Conservation (phyloP, 1,140 invertebrate genomes). For the Cotesia typhae region DNA sequence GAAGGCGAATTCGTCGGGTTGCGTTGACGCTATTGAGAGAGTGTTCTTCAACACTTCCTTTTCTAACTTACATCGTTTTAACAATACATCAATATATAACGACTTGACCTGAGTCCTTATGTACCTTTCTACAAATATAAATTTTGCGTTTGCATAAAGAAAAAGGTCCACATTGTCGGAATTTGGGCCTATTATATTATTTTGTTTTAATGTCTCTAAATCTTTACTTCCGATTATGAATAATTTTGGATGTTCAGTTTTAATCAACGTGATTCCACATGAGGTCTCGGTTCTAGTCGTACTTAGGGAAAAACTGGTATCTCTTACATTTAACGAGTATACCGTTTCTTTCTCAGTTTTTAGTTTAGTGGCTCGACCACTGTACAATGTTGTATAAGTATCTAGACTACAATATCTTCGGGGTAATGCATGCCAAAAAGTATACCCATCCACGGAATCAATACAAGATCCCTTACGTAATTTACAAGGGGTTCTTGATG, state of each 20-base stretch:
- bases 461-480: constrained; percentile 34
- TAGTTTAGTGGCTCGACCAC: constrained; percentile 33
- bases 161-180: constrained; percentile 39
- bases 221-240: constrained; percentile 38
- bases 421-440: constrained; percentile 38
- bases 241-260: constrained; percentile 43
- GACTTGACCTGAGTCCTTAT: constrained; percentile 15
- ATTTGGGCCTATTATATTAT: constrained; percentile 24
- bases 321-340: constrained; percentile 32
- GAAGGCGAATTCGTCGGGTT: no score
- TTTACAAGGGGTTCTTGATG: constrained; percentile 22
- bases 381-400: constrained; percentile 34
- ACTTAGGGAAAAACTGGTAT: constrained; percentile 34
- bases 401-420: constrained; percentile 22
- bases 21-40: no score
- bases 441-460: constrained; percentile 33
- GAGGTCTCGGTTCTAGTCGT: background rate
- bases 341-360: constrained; percentile 14
- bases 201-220: constrained; percentile 24
- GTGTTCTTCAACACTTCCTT: no score
- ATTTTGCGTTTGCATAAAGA: constrained; percentile 37
- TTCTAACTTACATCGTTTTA: constrained; percentile 26
- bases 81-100: constrained; percentile 23
- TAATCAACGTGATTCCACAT: constrained; percentile 31
- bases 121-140: constrained; percentile 34